Evolutionary conservation across 2,888 invertebrate genomes (phyloP).

Genomic region (Eupithecia pulchellata): DNA sequence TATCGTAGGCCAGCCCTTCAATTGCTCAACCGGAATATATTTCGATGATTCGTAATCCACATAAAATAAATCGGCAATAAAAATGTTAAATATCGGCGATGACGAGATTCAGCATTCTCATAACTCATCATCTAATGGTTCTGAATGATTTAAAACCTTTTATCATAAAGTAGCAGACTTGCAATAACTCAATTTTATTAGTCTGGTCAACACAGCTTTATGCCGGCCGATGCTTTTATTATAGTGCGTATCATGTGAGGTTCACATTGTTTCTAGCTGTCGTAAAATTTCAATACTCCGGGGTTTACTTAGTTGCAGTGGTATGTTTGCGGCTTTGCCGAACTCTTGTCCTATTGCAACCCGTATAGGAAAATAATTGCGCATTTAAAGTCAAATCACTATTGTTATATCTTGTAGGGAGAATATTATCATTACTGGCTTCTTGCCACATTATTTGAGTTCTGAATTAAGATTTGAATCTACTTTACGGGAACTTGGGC

Average conservation of each 20-base stretch:
- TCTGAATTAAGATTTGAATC: constrained; percentile 53
- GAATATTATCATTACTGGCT: constrained; percentile 73
- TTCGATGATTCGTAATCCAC: constrained; percentile 75
- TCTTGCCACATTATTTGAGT: constrained; percentile 67
- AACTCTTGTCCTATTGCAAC: constrained; percentile 56
- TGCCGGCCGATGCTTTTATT: constrained; percentile 76
- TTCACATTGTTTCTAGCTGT: constrained; percentile 65
- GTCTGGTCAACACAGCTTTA: constrained; percentile 79
- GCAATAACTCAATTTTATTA: constrained; percentile 83
- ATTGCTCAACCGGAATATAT: constrained; percentile 68
- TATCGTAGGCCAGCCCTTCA: constrained; percentile 58
- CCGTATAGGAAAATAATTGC: constrained; percentile 69
- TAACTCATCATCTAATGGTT: constrained; percentile 85
- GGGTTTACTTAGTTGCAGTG: constrained; percentile 54
- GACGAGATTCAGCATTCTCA: constrained; percentile 79
- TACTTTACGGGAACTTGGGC: constrained; percentile 49
- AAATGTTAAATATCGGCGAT: constrained; percentile 81
- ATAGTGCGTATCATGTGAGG: constrained; percentile 65
- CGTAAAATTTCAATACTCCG: constrained; percentile 69
- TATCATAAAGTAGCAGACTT: constrained; percentile 83
- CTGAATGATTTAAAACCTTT: constrained; percentile 84
- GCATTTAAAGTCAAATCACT: constrained; percentile 78
- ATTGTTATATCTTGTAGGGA: constrained; percentile 65
- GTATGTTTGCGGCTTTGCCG: constrained; percentile 67
- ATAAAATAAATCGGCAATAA: constrained; percentile 80